Evolutionary conservation across 1,140 invertebrate species (phyloP), one percentile per base, ranked within the genome.

Genomic region (Wiebesia pumilae): DNA sequence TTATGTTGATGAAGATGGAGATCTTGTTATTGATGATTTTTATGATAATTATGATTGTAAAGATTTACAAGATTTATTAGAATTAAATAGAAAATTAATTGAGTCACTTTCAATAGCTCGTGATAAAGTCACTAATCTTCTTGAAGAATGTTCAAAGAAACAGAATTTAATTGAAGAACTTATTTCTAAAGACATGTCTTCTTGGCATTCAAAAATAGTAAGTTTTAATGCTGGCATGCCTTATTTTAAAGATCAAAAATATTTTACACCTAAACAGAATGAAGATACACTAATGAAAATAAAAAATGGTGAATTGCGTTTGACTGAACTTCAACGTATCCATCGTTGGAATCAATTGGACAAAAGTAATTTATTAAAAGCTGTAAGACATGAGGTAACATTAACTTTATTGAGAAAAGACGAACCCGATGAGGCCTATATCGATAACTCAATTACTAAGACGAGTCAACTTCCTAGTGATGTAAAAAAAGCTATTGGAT

Each of bases 161-260:
- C 86, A 89, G 2, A 81, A 88, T 40, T 14, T 85, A 3, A 58
- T 92, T 24, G 89, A 88, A 24, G 38, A 30, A 19, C 40, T 75
- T 65, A 89, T 83, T 51, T 67, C 85, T 35, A 75, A 85, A 65
- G 0, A 33, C 54, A 47, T 19, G 30, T 38, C 62, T 30, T 75
- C 33, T 75, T 75, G 27, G 35, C 73, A 82, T 14, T 30, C 67
- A 16, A 89, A 89, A 81, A 69, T 85, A 10, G 51, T 88, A 33
- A 80, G 87, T 30, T 88, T 73, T 27, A 87, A 87, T 16, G 90
- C 92, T 69, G 93, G 92, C 9, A 93, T 93, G 88, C 94, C 94
- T 7, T 94, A 94, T 85, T 94, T 94, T 65, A 94, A 94, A 86
- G 94, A 94, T 30, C 89, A 86, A 54, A 83, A 92, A 77, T 89